These are phyloP conservation scores for Scomber scombrus DNA, from an alignment of 2,113 vertebrate species.

Conservation along the genomic window DNA sequence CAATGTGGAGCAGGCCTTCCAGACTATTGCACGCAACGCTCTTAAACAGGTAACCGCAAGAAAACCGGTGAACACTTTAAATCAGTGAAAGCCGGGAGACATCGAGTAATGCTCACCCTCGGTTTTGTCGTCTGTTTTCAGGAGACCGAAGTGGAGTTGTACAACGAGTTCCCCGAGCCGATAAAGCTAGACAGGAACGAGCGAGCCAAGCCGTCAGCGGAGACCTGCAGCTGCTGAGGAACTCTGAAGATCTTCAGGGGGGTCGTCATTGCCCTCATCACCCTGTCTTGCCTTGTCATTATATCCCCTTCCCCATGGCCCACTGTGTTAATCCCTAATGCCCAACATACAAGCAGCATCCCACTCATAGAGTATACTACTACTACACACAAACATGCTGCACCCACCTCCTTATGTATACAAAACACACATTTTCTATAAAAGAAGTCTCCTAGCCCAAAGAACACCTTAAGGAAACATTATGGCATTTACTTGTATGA, in stretches of 20 bases:
- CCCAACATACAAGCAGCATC: slow-evolving; percentile 72
- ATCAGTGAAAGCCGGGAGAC: background rate
- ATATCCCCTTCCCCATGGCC: slow-evolving; percentile 80
- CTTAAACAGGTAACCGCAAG: slow-evolving; percentile 91
- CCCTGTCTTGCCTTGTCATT: slow-evolving; percentile 82
- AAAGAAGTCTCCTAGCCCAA: slow-evolving; percentile 73
- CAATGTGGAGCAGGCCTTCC: slow-evolving; percentile 97
- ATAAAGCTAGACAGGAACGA: slow-evolving; percentile 97
- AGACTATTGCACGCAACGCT: slow-evolving; percentile 96
- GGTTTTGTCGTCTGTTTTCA: slow-evolving; percentile 61
- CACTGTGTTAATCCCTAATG: slow-evolving; percentile 77
- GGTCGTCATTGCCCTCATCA: slow-evolving; percentile 51
- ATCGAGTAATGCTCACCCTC: background rate
- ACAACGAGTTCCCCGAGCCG: slow-evolving; percentile 96
- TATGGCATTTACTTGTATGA: slow-evolving; percentile 60
- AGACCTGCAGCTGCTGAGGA: slow-evolving; percentile 96
- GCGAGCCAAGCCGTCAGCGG: slow-evolving; percentile 90
- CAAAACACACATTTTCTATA: slow-evolving; percentile 74
- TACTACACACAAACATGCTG: slow-evolving; percentile 71
- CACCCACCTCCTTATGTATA: slow-evolving; percentile 64
- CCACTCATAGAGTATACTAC: slow-evolving; percentile 69
- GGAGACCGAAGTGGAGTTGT: slow-evolving; percentile 97
- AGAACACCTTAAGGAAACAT: slow-evolving; percentile 71
- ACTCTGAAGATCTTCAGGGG: slow-evolving; percentile 76
- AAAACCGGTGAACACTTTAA: too few relatives aligned